Base-by-base conservation (phyloP, 92 coral and sea anemone species). In the Epizoanthus rinbou region DNA sequence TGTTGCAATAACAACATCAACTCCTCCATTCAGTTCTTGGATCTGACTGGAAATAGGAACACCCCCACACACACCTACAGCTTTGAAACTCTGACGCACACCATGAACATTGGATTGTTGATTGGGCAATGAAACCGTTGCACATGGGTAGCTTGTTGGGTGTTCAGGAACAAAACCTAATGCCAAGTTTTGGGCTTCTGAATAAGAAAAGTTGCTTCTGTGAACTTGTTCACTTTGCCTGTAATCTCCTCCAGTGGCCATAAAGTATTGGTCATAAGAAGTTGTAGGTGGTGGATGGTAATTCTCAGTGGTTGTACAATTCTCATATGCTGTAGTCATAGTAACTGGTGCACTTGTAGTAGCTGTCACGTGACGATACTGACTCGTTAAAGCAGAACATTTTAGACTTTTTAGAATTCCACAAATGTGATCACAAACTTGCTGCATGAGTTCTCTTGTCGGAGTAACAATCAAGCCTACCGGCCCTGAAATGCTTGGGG, bases 401-500 rank as follows among this genome's bases (percentile, higher is more conserved):
- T 57, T 73, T 11, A 93, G 73, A 53, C 82, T 45, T 8, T 76
- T 19, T 39, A 96, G 70, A 41, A 93, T 80, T 58, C 78, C 94
- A 18, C 85, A 57, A 62, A 93, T 82, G 75, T 91, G 82, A 21
- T 71, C 91, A 31, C 71, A 87, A 11, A 96, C 91, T 57, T 96
- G 99, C 76, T 92, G 96, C 98, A 96, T 93, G 4, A 96, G 93
- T 80, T 96, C 99, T 82, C 99, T 88, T 8, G 99, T 96, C 23
- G 99, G 99, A 19, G 95, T 90, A 80, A 96, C 79, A 62, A 96
- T 82, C 39, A 96, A 90, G 31, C 90, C 99, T 41, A 91, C 81
- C 4, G 99, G 99, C 5, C 85, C 86, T 56, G 91, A 89, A 45
- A 68, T 85, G 70, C 93, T 87, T 53, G 99, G 99, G 31, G 85